Evolutionary conservation across 2,113 vertebrate species (phyloP).

Genomic region (Tragelaphus scriptus): DNA sequence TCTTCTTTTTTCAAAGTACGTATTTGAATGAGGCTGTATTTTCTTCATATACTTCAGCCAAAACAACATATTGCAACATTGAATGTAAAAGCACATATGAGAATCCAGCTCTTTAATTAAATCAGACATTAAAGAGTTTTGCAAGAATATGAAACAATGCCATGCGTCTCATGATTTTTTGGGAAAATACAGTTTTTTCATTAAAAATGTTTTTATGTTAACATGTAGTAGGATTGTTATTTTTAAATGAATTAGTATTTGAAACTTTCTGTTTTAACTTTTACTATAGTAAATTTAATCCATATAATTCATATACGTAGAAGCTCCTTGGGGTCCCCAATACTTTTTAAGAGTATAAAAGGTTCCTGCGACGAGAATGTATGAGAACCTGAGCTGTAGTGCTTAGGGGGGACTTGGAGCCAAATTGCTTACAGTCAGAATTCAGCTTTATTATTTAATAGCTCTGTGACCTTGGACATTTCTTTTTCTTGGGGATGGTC

Average conservation of each 20-base stretch:
- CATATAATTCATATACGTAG: not conserved
- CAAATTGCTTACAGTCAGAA: not conserved
- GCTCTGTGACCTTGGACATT: not conserved
- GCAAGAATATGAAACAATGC: not conserved
- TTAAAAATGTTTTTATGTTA: not conserved
- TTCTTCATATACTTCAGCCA: not conserved
- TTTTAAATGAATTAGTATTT: constrained; percentile 26
- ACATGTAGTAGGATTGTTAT: not conserved
- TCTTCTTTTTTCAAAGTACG: not conserved
- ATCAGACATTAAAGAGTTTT: not conserved
- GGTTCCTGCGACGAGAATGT: not conserved
- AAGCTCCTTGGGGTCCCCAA: not conserved
- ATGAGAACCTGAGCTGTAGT: not conserved
- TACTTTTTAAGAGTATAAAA: constrained; percentile 5
- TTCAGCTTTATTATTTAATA: not conserved
- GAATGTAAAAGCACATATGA: not conserved
- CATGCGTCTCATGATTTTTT: not conserved
- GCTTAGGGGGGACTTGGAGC: not conserved
- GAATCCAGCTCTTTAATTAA: not conserved
- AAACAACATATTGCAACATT: not conserved
- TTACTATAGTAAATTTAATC: constrained; percentile 6
- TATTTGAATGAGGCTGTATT: not conserved
- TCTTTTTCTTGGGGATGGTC: too few relatives aligned
- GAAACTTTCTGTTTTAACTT: not conserved
- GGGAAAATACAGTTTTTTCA: not conserved